Evolutionary conservation across 2,888 invertebrate genomes (phyloP).

Genomic region (Gastrophysa polygoni): DNA sequence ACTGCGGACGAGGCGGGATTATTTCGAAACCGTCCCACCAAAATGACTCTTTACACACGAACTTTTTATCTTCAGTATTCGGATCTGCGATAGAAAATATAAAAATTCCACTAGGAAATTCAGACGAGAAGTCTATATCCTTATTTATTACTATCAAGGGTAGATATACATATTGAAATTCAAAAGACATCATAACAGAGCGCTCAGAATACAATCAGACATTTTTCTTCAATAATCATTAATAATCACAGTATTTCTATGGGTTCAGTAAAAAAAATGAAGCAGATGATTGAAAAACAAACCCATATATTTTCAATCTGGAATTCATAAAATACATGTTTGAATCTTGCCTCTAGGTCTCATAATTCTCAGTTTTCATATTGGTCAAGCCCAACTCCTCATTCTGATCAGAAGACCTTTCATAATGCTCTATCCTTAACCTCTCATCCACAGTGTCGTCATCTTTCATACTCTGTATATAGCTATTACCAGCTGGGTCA

Average conservation of each 20-base stretch:
- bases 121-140: no score
- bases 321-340: neutral
- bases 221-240: no score
- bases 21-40: constrained; percentile 78
- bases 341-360: constrained; percentile 16
- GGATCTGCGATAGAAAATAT: constrained; percentile 33
- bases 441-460: constrained; percentile 70
- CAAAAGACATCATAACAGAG: no score
- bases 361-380: constrained; percentile 91
- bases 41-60: constrained; percentile 70
- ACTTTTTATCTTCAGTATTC: constrained; percentile 55
- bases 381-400: constrained; percentile 95
- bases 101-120: neutral
- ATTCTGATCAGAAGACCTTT: constrained; percentile 87
- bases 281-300: no score
- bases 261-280: no score
- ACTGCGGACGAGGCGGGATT: constrained; percentile 65
- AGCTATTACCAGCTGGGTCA: constrained; percentile 98
- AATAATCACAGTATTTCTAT: no score
- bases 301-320: neutral
- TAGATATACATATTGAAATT: no score
- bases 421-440: constrained; percentile 79
- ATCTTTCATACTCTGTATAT: constrained; percentile 82
- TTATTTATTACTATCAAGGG: no score
- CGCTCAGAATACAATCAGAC: no score